These are phyloP conservation scores for Lysandra coridon DNA, from an alignment of 2,888 invertebrate genomes.

Conservation along the genomic window DNA sequence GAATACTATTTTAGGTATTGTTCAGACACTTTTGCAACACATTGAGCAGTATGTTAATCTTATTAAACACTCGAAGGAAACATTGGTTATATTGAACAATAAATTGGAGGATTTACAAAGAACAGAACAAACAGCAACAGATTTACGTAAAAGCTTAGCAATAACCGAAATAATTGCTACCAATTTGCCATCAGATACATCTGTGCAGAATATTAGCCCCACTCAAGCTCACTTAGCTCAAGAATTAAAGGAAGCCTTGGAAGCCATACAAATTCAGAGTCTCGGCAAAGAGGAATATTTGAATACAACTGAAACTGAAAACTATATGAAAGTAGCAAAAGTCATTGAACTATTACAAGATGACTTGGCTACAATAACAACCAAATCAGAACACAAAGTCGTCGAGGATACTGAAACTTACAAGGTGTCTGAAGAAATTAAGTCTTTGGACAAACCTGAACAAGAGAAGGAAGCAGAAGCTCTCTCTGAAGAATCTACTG, in stretches of 20 bases:
- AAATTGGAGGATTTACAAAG: constrained; percentile 56
- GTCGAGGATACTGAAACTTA: background rate
- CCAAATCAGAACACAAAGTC: constrained; percentile 31
- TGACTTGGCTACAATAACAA: constrained; percentile 38
- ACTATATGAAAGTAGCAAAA: background rate
- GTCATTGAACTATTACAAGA: background rate
- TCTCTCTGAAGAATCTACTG: background rate
- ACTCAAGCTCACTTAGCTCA: constrained; percentile 51
- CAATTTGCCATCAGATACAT: constrained; percentile 37
- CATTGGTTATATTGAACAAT: constrained; percentile 53
- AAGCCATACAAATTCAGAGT: constrained; percentile 53
- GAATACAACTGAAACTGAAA: constrained; percentile 38
- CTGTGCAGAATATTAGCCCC: constrained; percentile 36
- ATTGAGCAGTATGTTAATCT: constrained; percentile 64
- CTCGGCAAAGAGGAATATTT: constrained; percentile 53
- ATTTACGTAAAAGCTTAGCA: constrained; percentile 53
- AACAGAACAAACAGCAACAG: constrained; percentile 54
- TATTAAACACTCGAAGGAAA: constrained; percentile 58
- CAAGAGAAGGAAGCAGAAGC: background rate
- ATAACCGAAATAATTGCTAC: constrained; percentile 40
- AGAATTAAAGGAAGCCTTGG: constrained; percentile 55
- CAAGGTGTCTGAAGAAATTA: background rate
- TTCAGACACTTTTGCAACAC: constrained; percentile 52
- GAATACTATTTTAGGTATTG: constrained; percentile 33
- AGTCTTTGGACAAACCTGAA: background rate